Conservation (phyloP, 2,797 vertebrate species). For the Alosa sapidissima region DNA sequence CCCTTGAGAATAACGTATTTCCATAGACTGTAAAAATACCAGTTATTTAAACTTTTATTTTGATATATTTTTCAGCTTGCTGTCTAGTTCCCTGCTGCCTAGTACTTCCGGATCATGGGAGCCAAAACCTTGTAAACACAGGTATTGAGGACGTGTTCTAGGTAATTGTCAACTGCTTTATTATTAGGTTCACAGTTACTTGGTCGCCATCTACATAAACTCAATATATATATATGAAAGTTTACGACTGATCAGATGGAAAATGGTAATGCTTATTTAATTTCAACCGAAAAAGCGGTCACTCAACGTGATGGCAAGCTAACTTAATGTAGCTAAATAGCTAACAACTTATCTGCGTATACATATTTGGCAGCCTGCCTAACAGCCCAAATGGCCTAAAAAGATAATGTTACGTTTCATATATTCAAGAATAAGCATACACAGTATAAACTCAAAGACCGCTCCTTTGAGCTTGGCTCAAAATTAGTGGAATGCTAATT, state of each 20-base stretch:
- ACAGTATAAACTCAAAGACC: background rate
- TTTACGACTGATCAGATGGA: background rate
- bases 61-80: background rate
- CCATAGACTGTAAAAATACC: too few species aligned
- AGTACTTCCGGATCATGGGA: background rate
- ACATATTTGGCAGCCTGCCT: background rate
- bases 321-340: background rate
- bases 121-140: slow-evolving; percentile 4
- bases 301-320: background rate
- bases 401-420: background rate
- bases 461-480: background rate
- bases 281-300: background rate
- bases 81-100: background rate
- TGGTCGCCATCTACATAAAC: background rate
- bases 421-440: background rate
- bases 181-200: background rate
- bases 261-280: background rate
- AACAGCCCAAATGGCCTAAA: too few species aligned
- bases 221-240: background rate
- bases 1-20: too few species aligned
- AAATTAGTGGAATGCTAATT: background rate
- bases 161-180: background rate
- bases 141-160: background rate
- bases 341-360: background rate
- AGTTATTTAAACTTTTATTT: background rate